Evolutionary conservation across 2,113 vertebrate species (phyloP).

Genomic region (Columba janthina): DNA sequence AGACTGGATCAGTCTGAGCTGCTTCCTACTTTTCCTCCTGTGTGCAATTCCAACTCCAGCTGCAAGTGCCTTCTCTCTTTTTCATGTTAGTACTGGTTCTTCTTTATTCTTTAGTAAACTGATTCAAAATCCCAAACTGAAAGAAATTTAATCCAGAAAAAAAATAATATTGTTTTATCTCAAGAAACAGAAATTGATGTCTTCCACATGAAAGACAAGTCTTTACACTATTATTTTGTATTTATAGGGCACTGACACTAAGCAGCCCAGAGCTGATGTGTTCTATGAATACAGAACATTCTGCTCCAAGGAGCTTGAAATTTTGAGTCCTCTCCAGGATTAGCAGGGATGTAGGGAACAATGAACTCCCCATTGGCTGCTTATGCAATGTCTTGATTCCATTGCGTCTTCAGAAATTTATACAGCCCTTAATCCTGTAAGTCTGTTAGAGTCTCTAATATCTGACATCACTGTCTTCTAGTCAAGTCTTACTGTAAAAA

Average conservation of each 20-base stretch:
- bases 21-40: neutral
- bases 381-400: neutral
- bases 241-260: neutral
- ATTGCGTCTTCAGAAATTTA: neutral
- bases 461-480: neutral
- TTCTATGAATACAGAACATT: neutral
- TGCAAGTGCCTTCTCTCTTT: neutral
- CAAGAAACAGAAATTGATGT: neutral
- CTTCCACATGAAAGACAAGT: neutral
- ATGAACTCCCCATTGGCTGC: neutral
- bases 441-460: neutral
- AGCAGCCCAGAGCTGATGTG: neutral
- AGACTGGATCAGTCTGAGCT: neutral
- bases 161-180: neutral
- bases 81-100: neutral
- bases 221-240: neutral
- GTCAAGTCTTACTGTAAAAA: neutral
- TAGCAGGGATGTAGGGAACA: neutral
- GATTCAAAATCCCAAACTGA: neutral
- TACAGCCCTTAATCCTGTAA: neutral
- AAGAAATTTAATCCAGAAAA: neutral
- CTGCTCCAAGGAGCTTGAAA: neutral
- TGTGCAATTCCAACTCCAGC: neutral
- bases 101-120: neutral
- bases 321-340: neutral